Conservation (phyloP, 2,113 vertebrate species). For the Eonycteris spelaea region DNA sequence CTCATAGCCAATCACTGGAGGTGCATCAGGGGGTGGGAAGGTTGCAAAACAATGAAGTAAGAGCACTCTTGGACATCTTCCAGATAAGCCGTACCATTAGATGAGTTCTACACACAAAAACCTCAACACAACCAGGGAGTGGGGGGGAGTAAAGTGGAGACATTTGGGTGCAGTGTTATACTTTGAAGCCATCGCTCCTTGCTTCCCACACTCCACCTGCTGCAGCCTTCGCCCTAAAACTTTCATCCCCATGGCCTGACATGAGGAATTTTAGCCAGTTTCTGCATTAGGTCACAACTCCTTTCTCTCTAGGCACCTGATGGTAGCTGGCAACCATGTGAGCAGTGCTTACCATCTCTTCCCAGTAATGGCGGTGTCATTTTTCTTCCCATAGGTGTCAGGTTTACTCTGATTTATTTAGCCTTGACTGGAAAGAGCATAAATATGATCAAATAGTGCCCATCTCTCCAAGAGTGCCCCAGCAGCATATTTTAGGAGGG, state of each 20-base stretch:
- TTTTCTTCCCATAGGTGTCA: slow-evolving; percentile 35
- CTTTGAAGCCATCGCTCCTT: slow-evolving; percentile 28
- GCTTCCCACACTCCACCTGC: background rate
- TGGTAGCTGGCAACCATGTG: background rate
- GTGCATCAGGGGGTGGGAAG: slow-evolving; percentile 45
- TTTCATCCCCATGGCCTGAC: background rate
- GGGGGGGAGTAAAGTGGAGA: background rate
- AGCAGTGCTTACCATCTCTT: background rate
- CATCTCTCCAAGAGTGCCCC: slow-evolving; percentile 8
- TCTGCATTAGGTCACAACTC: slow-evolving; percentile 21
- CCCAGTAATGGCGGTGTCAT: background rate
- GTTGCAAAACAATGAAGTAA: slow-evolving; percentile 58
- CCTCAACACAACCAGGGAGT: background rate
- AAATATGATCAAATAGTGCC: slow-evolving; percentile 29
- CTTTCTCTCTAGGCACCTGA: background rate
- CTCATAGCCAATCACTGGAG: slow-evolving; percentile 56
- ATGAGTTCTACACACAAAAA: slow-evolving; percentile 51
- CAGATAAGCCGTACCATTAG: slow-evolving; percentile 29
- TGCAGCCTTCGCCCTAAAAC: slow-evolving; percentile 4
- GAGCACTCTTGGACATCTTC: slow-evolving; percentile 45
- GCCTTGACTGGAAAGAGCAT: slow-evolving; percentile 16
- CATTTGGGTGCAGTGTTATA: background rate
- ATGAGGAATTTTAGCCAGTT: background rate
- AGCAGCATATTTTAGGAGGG: slow-evolving; percentile 37
- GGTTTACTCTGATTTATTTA: slow-evolving; percentile 60